A percentile compares a stretch with the other conserved stretches of the same genome.
phyloP scores from a whole-genome alignment of 92 coral and sea anemone genomes.

The Actinernus sp. region DNA sequence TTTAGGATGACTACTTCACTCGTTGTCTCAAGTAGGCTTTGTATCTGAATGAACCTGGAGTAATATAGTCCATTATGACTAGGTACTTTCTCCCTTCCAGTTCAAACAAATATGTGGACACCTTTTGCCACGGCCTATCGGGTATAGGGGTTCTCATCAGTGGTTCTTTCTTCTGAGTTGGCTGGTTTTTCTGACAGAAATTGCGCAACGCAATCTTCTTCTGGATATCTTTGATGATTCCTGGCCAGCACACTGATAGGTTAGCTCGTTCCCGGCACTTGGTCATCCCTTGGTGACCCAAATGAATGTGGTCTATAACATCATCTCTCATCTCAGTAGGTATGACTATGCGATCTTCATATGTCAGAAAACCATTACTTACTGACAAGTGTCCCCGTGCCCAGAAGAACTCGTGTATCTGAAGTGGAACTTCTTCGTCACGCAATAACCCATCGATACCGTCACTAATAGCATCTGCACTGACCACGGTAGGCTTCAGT shows the following conservation, averaged over 20 bases:
- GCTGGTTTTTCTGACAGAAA: slow-evolving; percentile 20
- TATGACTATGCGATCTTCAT: background rate
- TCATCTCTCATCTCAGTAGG: background rate
- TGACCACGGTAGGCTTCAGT: background rate
- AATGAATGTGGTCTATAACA: slow-evolving; percentile 17
- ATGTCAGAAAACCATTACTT: background rate
- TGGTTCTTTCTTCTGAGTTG: slow-evolving; percentile 6
- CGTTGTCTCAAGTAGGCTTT: slow-evolving; percentile 7
- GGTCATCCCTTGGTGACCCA: slow-evolving; percentile 41
- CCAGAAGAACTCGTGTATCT: background rate
- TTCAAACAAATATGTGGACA: slow-evolving; percentile 13
- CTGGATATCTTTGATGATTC: slow-evolving; percentile 24
- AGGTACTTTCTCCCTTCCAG: slow-evolving; percentile 12
- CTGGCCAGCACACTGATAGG: slow-evolving; percentile 50
- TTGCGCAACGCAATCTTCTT: slow-evolving; percentile 9
- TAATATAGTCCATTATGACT: too few species aligned
- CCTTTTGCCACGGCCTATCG: slow-evolving; percentile 34
- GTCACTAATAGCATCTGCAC: background rate
- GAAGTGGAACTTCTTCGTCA: background rate
- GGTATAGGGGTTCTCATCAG: slow-evolving; percentile 17
- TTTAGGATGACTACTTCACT: too few species aligned
- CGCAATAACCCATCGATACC: background rate
- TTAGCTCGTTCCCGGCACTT: slow-evolving; percentile 30
- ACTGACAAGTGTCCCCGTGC: background rate
- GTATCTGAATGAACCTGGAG: too few species aligned